These are phyloP conservation scores for Galemys pyrenaicus DNA, from an alignment of 2,113 vertebrate genomes.

Conservation along the genomic window DNA sequence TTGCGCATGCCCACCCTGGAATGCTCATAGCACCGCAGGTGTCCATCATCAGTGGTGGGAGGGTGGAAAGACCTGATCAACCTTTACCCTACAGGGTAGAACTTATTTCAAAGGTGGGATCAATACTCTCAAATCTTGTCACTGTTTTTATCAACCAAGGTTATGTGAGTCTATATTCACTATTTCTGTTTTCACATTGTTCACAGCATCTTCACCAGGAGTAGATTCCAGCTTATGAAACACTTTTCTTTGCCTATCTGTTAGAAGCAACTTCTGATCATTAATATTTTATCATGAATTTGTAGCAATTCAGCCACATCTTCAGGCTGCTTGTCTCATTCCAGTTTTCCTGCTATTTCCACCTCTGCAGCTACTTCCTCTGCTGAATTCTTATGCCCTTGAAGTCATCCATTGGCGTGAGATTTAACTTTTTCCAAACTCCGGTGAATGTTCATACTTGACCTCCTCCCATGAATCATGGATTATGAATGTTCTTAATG, in stretches of 20 bases:
- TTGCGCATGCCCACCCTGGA: no score
- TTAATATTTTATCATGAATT: neutral
- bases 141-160: neutral
- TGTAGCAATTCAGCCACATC: neutral
- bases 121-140: neutral
- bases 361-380: neutral
- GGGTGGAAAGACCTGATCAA: no score
- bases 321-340: neutral
- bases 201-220: neutral
- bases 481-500: neutral
- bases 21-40: no score
- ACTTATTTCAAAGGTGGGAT: neutral
- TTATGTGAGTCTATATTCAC: neutral
- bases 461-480: neutral
- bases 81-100: no score
- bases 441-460: neutral
- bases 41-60: no score
- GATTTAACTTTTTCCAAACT: neutral
- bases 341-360: neutral
- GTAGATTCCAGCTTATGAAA: neutral
- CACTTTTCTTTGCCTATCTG: neutral
- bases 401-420: neutral
- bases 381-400: neutral
- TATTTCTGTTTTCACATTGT: neutral
- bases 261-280: neutral